Conservation (phyloP, 2,797 vertebrate species). For the Neomorphus geoffroyi region DNA sequence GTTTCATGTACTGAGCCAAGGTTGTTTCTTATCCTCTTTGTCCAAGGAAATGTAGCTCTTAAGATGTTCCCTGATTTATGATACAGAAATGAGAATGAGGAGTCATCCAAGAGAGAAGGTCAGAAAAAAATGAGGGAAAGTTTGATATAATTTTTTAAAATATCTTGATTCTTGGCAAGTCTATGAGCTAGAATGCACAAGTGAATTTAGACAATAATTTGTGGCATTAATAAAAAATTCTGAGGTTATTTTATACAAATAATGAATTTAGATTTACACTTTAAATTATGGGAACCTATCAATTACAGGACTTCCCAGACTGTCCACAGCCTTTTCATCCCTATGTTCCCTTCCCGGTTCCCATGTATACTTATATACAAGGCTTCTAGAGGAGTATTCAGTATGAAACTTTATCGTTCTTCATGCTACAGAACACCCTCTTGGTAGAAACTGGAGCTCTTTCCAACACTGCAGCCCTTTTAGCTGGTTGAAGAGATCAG, state of each 20-base stretch:
- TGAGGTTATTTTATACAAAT: background rate
- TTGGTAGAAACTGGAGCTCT: background rate
- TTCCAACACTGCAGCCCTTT: background rate
- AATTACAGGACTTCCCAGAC: background rate
- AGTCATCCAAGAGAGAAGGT: background rate
- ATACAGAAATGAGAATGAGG: background rate
- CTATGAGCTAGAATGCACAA: background rate
- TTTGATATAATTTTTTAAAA: background rate
- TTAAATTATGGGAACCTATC: background rate
- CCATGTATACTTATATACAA: background rate
- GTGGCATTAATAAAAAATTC: background rate
- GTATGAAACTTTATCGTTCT: background rate
- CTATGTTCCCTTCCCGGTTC: background rate
- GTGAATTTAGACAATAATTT: background rate
- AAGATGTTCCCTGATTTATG: background rate
- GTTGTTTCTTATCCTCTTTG: background rate
- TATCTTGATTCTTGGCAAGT: background rate
- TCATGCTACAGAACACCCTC: background rate
- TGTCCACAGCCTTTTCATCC: background rate
- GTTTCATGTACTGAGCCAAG: background rate
- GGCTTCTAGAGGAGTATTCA: background rate
- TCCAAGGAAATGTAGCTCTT: background rate
- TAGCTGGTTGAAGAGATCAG: background rate
- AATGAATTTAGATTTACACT: background rate
- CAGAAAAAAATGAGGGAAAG: background rate